Conservation (phyloP, 2,113 vertebrate genomes). For the Ameiurus melas region DNA sequence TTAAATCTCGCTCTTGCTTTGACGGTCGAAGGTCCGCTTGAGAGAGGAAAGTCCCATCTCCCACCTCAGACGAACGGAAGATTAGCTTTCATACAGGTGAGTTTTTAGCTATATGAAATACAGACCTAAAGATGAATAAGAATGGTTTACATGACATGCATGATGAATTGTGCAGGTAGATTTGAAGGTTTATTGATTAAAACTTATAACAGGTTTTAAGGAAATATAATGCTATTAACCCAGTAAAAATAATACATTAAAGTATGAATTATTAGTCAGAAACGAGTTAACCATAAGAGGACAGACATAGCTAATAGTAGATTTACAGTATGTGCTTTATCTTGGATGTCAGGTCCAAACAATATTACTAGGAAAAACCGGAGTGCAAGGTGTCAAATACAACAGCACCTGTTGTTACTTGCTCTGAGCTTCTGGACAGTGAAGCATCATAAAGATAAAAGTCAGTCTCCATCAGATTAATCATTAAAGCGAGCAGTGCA, state of each 20-base stretch:
- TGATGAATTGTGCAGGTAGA: neutral
- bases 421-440: constrained; percentile 57
- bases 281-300: neutral
- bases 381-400: constrained; percentile 62
- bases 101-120: constrained; percentile 43
- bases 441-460: constrained; percentile 68
- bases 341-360: neutral
- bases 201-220: neutral
- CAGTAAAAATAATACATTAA: neutral
- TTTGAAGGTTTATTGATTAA: neutral
- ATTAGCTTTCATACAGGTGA: constrained; percentile 51
- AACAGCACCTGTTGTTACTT: constrained; percentile 74
- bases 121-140: constrained; percentile 29
- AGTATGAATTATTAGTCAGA: neutral
- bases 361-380: constrained; percentile 34
- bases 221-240: neutral
- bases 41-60: constrained; percentile 59
- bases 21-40: constrained; percentile 55
- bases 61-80: constrained; percentile 42
- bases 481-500: constrained; percentile 71
- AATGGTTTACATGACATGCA: neutral
- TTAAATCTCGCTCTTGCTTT: constrained; percentile 56
- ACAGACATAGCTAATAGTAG: neutral
- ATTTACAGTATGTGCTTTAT: neutral
- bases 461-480: constrained; percentile 74